phyloP scores from a whole-genome alignment of 64 coral and sea anemone genomes.

The Porites australiensis region DNA sequence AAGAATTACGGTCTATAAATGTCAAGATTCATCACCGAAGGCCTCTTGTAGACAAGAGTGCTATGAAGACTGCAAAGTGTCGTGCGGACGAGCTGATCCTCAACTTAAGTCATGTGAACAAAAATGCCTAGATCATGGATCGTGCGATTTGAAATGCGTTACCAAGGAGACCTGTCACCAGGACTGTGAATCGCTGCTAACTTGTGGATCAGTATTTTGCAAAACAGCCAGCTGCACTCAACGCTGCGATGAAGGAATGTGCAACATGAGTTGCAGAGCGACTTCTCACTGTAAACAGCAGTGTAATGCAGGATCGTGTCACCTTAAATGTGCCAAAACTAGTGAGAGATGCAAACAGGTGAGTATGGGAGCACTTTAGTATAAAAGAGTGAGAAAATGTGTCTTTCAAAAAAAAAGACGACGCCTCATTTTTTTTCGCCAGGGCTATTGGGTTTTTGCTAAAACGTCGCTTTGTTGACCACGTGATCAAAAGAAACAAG shows the following conservation, averaged over 20 bases:
- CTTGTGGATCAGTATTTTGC: background rate
- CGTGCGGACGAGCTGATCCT: background rate
- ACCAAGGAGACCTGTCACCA: conserved; percentile 13
- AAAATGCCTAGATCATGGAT: background rate
- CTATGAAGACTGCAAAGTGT: conserved; percentile 26
- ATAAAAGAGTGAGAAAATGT: too few relatives aligned
- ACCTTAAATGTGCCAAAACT: conserved; percentile 26
- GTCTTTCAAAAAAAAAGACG: too few relatives aligned
- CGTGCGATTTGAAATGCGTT: conserved; percentile 15
- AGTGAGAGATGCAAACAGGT: conserved; percentile 4
- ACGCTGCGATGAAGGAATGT: background rate
- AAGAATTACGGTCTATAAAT: background rate
- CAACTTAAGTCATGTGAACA: conserved; percentile 29
- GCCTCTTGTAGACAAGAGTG: conserved; percentile 19
- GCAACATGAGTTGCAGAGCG: conserved; percentile 2
- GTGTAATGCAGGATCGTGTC: conserved; percentile 27
- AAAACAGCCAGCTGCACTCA: conserved; percentile 34
- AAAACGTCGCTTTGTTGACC: too few relatives aligned
- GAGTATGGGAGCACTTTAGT: background rate
- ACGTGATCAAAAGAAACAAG: too few relatives aligned
- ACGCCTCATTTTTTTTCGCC: too few relatives aligned
- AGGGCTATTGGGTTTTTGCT: background rate
- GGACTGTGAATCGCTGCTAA: background rate
- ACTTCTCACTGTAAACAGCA: background rate
- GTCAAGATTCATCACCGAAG: background rate